phyloP scores from a whole-genome alignment of 2,888 invertebrate genomes.

The Smittia aterrima region DNA sequence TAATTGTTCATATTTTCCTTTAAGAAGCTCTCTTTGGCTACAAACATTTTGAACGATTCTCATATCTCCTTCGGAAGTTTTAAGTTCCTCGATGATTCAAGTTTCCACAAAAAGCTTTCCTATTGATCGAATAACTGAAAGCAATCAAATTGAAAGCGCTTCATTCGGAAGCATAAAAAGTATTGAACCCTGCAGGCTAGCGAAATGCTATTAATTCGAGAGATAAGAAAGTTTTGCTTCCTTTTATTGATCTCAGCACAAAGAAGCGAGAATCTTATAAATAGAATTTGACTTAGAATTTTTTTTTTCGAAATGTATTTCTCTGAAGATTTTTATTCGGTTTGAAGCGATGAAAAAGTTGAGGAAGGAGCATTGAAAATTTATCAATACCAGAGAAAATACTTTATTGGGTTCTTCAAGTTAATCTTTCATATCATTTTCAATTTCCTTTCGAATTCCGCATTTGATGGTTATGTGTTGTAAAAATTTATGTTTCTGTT shows the following conservation, averaged over 20 bases:
- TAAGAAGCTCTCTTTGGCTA: too few relatives aligned
- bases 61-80: too few relatives aligned
- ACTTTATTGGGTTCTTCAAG: conserved; percentile 9
- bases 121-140: too few relatives aligned
- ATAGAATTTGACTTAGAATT: not conserved
- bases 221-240: conserved; percentile 31
- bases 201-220: conserved; percentile 32
- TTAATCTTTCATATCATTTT: conserved; percentile 23
- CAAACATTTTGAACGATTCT: too few relatives aligned
- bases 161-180: conserved; percentile 2
- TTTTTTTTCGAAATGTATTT: not conserved
- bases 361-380: not conserved
- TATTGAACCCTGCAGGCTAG: conserved; percentile 18
- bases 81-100: too few relatives aligned
- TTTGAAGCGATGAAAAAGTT: not conserved
- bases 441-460: conserved; percentile 5
- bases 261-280: not conserved
- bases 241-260: not conserved
- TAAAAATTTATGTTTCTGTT: not conserved
- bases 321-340: not conserved
- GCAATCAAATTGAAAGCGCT: too few relatives aligned
- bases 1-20: too few relatives aligned
- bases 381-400: not conserved
- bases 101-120: too few relatives aligned
- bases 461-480: not conserved